phyloP scores from a whole-genome alignment of 2,888 invertebrate genomes.

The Calephelis perditalis region DNA sequence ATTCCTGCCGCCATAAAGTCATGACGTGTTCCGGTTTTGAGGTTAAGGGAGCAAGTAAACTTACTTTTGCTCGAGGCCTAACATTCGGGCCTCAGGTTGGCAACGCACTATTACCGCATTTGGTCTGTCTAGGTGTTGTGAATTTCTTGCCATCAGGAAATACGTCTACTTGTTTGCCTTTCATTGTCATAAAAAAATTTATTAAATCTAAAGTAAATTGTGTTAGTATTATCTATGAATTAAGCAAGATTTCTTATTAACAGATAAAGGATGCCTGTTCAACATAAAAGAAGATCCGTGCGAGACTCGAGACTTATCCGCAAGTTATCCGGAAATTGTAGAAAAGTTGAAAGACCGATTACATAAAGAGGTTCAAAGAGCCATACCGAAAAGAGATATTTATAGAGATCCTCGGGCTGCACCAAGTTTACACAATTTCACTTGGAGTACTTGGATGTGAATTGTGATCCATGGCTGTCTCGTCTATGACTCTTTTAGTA shows the following conservation, averaged over 20 bases:
- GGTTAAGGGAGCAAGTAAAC: too few relatives aligned
- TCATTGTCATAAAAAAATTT: too few relatives aligned
- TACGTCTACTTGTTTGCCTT: too few relatives aligned
- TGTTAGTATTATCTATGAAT: neutral
- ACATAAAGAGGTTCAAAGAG: conserved; percentile 40
- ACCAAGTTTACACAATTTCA: conserved; percentile 50
- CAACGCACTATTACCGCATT: too few relatives aligned
- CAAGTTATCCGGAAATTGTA: conserved; percentile 40
- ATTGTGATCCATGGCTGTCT: too few relatives aligned
- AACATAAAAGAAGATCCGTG: conserved; percentile 60
- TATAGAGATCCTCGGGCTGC: conserved; percentile 46
- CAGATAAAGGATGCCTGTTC: conserved; percentile 51
- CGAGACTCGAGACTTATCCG: conserved; percentile 49
- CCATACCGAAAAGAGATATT: conserved; percentile 43
- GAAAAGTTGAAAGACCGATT: conserved; percentile 36
- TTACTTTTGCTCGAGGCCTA: too few relatives aligned
- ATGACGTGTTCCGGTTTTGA: too few relatives aligned
- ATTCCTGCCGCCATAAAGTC: too few relatives aligned
- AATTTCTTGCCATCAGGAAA: too few relatives aligned
- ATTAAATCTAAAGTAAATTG: neutral
- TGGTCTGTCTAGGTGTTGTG: too few relatives aligned
- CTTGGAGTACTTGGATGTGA: conserved; percentile 50
- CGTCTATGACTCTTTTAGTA: too few relatives aligned
- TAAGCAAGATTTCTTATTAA: conserved; percentile 30
- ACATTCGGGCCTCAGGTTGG: too few relatives aligned